These are phyloP conservation scores for Oryzias curvinotus DNA, from an alignment of 2,113 vertebrate species.

Conservation along the genomic window DNA sequence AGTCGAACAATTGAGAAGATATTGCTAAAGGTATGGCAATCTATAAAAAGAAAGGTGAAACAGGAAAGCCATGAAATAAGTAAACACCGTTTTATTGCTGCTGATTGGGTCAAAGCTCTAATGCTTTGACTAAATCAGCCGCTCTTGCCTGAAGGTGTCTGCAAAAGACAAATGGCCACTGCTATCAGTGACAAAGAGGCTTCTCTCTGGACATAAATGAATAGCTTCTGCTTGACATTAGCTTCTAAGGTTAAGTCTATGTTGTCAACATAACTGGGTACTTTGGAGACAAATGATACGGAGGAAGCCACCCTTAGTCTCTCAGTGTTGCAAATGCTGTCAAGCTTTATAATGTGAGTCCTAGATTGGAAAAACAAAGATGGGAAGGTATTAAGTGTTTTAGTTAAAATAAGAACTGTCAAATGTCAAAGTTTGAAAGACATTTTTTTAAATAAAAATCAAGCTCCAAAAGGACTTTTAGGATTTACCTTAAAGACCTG, in stretches of 20 bases:
- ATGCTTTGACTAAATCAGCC: slow-evolving; percentile 38
- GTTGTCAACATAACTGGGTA: slow-evolving; percentile 63
- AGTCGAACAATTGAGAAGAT: no score
- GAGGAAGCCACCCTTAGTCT: slow-evolving; percentile 45
- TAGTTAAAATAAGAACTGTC: no score
- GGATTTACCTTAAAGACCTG: no score
- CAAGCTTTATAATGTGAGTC: slow-evolving; percentile 1
- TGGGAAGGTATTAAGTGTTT: no score
- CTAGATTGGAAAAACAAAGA: not conserved
- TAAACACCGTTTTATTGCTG: not conserved
- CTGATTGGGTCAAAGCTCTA: not conserved
- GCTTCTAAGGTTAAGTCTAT: slow-evolving; percentile 64
- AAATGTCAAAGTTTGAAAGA: no score
- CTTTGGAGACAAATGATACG: slow-evolving; percentile 62
- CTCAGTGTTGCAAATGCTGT: slow-evolving; percentile 19
- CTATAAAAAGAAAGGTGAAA: not conserved
- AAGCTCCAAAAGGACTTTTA: no score
- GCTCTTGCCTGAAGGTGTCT: slow-evolving; percentile 31
- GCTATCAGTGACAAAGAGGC: slow-evolving; percentile 57
- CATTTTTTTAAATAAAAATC: no score
- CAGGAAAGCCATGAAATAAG: not conserved
- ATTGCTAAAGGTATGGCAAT: not conserved
- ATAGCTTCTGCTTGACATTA: slow-evolving; percentile 51
- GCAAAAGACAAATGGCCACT: slow-evolving; percentile 34
- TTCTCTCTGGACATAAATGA: slow-evolving; percentile 57